Evolutionary conservation across 2,113 vertebrate species (phyloP).

Genomic region (Aspiorhynchus laticeps): DNA sequence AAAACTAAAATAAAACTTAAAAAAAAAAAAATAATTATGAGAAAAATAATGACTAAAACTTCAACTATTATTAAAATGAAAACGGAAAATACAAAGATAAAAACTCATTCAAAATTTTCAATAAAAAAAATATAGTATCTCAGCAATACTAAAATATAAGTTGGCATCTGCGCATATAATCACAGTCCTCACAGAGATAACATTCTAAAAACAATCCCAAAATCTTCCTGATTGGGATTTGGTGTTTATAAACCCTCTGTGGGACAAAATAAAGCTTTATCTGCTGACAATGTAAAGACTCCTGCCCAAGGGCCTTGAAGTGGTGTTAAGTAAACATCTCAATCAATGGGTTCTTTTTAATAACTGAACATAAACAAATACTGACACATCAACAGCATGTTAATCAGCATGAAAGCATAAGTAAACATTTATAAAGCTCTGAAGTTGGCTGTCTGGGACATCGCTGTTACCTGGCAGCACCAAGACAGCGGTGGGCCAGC

Average conservation of each 20-base stretch:
- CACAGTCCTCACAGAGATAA: neutral
- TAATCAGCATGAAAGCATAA: neutral
- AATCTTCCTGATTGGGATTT: neutral
- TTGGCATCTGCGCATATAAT: neutral
- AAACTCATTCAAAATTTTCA: too few relatives aligned
- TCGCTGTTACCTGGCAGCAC: conserved; percentile 86
- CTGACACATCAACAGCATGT: neutral
- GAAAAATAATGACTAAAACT: too few relatives aligned
- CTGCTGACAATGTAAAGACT: neutral
- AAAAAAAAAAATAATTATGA: too few relatives aligned
- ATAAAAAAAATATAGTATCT: too few relatives aligned
- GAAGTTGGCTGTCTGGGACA: neutral
- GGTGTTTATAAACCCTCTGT: neutral
- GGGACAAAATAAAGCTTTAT: neutral
- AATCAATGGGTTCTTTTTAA: neutral
- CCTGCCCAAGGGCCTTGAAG: neutral
- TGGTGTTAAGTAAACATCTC: conserved; percentile 6
- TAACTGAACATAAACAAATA: neutral
- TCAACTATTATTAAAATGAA: too few relatives aligned
- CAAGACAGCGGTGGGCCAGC: conserved; percentile 94
- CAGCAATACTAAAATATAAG: neutral
- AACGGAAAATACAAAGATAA: too few relatives aligned
- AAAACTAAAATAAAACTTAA: too few relatives aligned
- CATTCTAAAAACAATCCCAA: neutral
- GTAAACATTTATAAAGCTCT: neutral